Evolutionary conservation across 1,140 invertebrate species (phyloP).

Genomic region (Dinoponera quadriceps): DNA sequence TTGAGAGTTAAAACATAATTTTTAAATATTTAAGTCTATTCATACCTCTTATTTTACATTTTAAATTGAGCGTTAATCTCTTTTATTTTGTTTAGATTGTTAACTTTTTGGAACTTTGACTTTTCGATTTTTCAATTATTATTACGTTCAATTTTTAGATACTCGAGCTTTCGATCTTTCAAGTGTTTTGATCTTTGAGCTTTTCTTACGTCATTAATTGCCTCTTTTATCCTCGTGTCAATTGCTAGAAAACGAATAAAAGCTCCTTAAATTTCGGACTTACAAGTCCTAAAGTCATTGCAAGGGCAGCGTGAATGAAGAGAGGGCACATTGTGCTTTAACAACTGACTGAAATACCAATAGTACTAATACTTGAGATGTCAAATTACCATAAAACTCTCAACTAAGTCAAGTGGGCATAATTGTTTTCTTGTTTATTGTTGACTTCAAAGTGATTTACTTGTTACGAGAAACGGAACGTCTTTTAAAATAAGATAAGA

Average conservation of each 20-base stretch:
- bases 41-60: constrained; percentile 2
- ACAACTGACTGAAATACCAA: background rate
- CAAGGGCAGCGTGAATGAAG: background rate
- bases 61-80: background rate
- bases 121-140: background rate
- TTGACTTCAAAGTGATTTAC: constrained; percentile 9
- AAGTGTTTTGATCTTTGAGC: background rate
- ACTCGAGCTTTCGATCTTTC: background rate
- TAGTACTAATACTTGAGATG: background rate
- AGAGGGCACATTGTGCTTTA: background rate
- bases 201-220: background rate
- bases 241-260: background rate
- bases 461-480: constrained; percentile 21
- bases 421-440: background rate
- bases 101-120: background rate
- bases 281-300: background rate
- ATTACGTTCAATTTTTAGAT: background rate
- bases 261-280: background rate
- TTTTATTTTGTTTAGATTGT: background rate
- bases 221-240: background rate
- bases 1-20: constrained; percentile 14
- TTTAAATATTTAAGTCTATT: background rate
- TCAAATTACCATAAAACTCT: constrained; percentile 26
- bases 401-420: background rate
- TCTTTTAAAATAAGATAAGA: constrained; percentile 39